Evolutionary conservation across 2,113 vertebrate genomes (phyloP), one percentile per base, ranked within the genome.

Genomic region (Cololabis saira): DNA sequence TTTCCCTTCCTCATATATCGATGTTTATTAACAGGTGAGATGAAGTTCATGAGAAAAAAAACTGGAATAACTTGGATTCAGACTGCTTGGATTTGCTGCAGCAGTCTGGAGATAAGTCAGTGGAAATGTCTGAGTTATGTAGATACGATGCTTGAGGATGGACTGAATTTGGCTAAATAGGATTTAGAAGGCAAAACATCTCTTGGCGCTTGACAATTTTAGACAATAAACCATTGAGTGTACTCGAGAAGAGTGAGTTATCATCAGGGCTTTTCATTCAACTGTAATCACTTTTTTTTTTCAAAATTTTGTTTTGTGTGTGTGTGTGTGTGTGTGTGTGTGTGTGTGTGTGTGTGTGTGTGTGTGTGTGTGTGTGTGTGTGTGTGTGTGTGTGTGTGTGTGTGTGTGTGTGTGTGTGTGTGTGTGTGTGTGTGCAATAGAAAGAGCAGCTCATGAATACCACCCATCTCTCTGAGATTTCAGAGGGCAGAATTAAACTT

Each of bases 171-270:
- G 67, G 75, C 77, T 91, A 87, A 91, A 86, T 84, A 71, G 60
- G 2, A 15, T 58, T 79, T 61, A 85, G 70, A 82, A 74, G 75
- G 81, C 70, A 84, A 80, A 84, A 79, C 68, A 81, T 70, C 76
- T 80, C 79, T 68, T 37, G 40, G 67, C 48, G 43, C 75, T 84
- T 84, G 81, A 89, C 62, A 87, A 85, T 84, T 86, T 71, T 74
- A 83, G 81, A 91, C 86, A 88, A 83, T 79, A 76, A 79, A 68
- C 62, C 71, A 84, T 81, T 83, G 86, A 84, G 61, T 74, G 77
- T 71, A 66, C 81, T 85, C 67, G 55, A 81, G 87, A 84, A 83
- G 70, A 66, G 63, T 1, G 70, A 73, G 77, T 80, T 85, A 80
- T 82, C 67, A 52, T 84, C 68, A 52, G 70, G 58, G 45, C 56